Base-by-base conservation (phyloP, 2,113 vertebrate genomes). In the Istiophorus platypterus region DNA sequence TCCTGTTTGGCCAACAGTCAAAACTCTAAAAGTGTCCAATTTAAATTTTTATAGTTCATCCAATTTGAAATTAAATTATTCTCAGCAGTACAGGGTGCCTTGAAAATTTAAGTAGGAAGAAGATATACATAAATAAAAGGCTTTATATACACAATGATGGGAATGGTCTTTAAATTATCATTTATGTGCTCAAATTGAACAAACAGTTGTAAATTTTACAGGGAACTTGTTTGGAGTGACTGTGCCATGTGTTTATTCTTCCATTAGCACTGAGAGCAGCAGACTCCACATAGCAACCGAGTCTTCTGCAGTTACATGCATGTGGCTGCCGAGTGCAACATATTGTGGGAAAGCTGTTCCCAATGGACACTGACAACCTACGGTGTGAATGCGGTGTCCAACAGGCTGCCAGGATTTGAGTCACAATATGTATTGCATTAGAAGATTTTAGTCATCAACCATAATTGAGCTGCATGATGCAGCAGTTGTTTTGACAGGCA, bases 321-420 rank as follows among this genome's bases (percentile, higher is more conserved):
- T 72, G 78, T 10, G 7, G 72, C 78, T 63, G 86, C 74, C 72
- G 66, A 87, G 78, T 85, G 92, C 69, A 59, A 89, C 89, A 91
- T 89, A 91, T 85, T 90, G 89, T 29, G 68, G 49, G 78, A 92
- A 92, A 91, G 85, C 82, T 89, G 89, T 78, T 89, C 81, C 69
- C 71, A 49, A 67, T 58, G 77, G 75, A 89, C 79, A 85, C 80
- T 68, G 77, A 82, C 80, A 87, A 72, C 87, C 84, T 31, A 20
- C 82, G 83, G 83, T 22, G 78, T 81, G 75, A 77, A 66, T 59
- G 47, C 20, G 67, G 42, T 3, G 76, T 85, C 86, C 68, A 63
- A 89, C 88, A 86, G 85, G 65, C 69, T 76, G 87, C 39, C 66
- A 76, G 69, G 49, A 69, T 66, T 83, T 81, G 71, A 89, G 39